phyloP scores from a whole-genome alignment of 2,888 invertebrate genomes.

The Muscina levida region DNA sequence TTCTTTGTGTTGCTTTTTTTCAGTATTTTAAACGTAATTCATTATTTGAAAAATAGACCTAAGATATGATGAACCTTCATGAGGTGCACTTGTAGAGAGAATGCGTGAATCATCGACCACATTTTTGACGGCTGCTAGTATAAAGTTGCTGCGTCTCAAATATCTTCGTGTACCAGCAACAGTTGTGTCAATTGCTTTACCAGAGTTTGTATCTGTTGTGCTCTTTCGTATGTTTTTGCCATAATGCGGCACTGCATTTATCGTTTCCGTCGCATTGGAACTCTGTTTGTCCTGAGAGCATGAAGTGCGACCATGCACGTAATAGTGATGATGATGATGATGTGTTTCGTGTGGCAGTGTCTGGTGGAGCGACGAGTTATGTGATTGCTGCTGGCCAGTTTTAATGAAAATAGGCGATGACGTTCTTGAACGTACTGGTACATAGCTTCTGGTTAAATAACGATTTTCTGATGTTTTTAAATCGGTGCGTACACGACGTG shows the following conservation, averaged over 20 bases:
- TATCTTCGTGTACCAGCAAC: constrained; percentile 61
- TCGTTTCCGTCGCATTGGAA: constrained; percentile 66
- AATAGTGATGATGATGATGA: constrained; percentile 17
- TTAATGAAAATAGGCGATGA: constrained; percentile 72
- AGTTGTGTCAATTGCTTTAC: constrained; percentile 49
- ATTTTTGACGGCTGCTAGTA: constrained; percentile 57
- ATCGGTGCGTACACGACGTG: constrained; percentile 79
- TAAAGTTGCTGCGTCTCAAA: constrained; percentile 57
- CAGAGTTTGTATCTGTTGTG: constrained; percentile 26
- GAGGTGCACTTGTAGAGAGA: constrained; percentile 71
- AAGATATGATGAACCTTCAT: constrained; percentile 65
- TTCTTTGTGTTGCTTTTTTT: too few relatives aligned
- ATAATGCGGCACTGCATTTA: constrained; percentile 37
- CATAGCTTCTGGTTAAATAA: constrained; percentile 72
- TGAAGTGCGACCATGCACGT: constrained; percentile 53
- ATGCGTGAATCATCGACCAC: constrained; percentile 60
- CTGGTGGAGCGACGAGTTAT: constrained; percentile 1
- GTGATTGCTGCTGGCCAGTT: constrained; percentile 57
- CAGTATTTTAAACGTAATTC: background rate
- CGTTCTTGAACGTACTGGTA: constrained; percentile 67
- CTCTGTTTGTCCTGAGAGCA: constrained; percentile 64
- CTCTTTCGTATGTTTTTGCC: constrained; percentile 12
- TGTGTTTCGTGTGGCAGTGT: constrained; percentile 46
- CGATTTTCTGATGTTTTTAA: constrained; percentile 79
- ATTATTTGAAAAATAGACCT: constrained; percentile 56